These are phyloP conservation scores for Scarus forsteni DNA, from an alignment of 2,797 vertebrate species.

Conservation along the genomic window DNA sequence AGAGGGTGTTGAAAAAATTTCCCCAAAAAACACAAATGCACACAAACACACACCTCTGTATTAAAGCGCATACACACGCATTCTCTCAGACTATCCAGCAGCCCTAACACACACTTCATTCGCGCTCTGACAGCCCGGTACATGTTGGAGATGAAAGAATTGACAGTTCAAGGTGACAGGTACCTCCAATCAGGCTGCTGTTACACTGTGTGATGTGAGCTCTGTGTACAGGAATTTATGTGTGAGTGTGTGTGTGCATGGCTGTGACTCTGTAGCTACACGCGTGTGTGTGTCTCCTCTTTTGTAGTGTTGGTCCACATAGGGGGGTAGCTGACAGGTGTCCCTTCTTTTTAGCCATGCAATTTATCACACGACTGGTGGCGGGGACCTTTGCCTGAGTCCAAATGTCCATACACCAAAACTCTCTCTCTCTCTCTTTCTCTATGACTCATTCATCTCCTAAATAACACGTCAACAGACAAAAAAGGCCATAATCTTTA, in stretches of 20 bases:
- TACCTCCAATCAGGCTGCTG: constrained; percentile 63
- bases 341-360: constrained; percentile 81
- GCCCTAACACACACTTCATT: constrained; percentile 61
- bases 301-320: constrained; percentile 49
- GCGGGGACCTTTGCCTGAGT: constrained; percentile 65
- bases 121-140: constrained; percentile 67
- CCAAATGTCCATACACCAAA: constrained; percentile 48
- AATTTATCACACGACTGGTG: constrained; percentile 84
- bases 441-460: background rate
- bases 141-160: constrained; percentile 66
- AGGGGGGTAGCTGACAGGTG: constrained; percentile 77
- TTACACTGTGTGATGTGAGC: constrained; percentile 48
- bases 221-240: constrained; percentile 42
- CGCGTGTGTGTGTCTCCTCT: constrained; percentile 34
- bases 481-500: constrained; percentile 20
- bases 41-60: constrained; percentile 16
- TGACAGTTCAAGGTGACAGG: constrained; percentile 79
- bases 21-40: no score
- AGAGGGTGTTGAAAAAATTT: no score
- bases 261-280: constrained; percentile 18
- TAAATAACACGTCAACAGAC: constrained; percentile 35
- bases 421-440: constrained; percentile 18
- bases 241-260: constrained; percentile 10
- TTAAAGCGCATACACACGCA: constrained; percentile 26
- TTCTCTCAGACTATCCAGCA: constrained; percentile 19